These are phyloP conservation scores for Dysdera silvatica DNA, from an alignment of 1,140 invertebrate species.

Conservation along the genomic window DNA sequence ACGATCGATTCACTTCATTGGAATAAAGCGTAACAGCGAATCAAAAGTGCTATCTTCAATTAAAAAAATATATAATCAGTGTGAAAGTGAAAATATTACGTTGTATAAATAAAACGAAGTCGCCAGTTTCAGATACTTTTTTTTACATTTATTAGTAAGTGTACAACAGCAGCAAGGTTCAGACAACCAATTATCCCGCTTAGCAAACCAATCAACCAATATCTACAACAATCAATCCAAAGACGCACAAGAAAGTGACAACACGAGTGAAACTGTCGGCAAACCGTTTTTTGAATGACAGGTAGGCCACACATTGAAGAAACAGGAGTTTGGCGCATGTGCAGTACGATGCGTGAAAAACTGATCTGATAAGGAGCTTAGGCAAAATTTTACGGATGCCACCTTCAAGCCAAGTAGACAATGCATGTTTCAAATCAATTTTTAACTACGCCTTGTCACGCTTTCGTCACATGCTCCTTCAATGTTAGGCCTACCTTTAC, in stretches of 20 bases:
- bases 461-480: too few relatives aligned
- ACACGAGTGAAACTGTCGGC: neutral
- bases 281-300: neutral
- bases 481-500: too few relatives aligned
- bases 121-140: too few relatives aligned
- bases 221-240: neutral
- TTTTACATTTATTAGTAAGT: conserved; percentile 15
- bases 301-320: neutral
- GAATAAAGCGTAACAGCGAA: too few relatives aligned
- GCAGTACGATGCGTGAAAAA: neutral
- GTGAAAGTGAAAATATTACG: too few relatives aligned
- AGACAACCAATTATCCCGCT: neutral
- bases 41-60: too few relatives aligned
- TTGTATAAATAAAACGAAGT: too few relatives aligned
- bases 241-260: neutral
- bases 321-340: too few relatives aligned
- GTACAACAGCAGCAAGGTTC: neutral
- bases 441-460: too few relatives aligned
- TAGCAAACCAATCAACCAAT: neutral
- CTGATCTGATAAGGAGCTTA: neutral
- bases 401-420: conserved; percentile 1
- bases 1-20: too few relatives aligned
- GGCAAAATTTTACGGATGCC: neutral
- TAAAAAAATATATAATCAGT: too few relatives aligned
- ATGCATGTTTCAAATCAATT: too few relatives aligned